phyloP scores from a whole-genome alignment of 2,113 vertebrate genomes.

The Mobula birostris region DNA sequence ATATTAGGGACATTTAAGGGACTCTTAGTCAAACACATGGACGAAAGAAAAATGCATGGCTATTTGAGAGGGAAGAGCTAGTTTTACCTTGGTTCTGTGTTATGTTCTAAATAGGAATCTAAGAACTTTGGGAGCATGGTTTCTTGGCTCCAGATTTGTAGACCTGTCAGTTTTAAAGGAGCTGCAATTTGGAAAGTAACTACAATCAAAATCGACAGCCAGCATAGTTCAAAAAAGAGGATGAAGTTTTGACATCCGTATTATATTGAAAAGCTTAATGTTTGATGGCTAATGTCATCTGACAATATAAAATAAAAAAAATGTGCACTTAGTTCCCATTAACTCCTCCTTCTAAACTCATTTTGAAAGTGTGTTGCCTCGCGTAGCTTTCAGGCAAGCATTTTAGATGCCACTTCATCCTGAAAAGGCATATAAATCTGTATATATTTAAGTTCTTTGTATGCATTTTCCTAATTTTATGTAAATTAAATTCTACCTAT shows the following conservation, averaged over 20 bases:
- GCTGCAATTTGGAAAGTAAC: neutral
- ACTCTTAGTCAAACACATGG: too few species aligned
- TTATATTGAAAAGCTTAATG: neutral
- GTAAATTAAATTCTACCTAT: neutral
- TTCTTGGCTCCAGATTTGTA: neutral
- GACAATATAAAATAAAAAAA: conserved; percentile 34
- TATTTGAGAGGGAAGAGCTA: too few species aligned
- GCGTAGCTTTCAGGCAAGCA: conserved; percentile 9
- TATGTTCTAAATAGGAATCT: neutral
- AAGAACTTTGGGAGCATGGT: too few species aligned
- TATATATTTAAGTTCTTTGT: neutral
- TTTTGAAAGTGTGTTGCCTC: neutral
- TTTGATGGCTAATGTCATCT: conserved; percentile 35
- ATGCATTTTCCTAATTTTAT: neutral
- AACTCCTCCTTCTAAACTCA: neutral
- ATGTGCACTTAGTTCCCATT: conserved; percentile 31
- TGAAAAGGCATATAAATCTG: neutral
- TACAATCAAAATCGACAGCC: conserved; percentile 18
- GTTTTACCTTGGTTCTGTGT: too few species aligned
- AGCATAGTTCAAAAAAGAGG: neutral
- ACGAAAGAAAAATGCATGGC: too few species aligned
- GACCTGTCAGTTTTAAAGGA: neutral
- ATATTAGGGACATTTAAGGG: too few species aligned
- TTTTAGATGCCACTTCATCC: conserved; percentile 14
- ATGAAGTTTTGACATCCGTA: neutral